phyloP scores from a whole-genome alignment of 2,113 vertebrate genomes.

The Cavia porcellus region DNA sequence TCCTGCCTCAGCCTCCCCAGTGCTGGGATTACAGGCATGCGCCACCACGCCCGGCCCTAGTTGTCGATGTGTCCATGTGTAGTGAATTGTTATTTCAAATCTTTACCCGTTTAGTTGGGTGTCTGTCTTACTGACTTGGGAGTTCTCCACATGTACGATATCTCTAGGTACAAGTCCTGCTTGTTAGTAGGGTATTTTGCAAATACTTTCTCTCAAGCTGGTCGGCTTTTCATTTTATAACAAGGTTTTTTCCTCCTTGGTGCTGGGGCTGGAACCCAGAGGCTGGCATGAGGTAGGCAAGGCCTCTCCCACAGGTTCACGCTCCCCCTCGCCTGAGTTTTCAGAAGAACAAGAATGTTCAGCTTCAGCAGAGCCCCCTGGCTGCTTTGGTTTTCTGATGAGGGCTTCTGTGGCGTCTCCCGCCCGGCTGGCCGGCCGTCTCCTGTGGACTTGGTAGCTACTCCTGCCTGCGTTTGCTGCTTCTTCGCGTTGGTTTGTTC shows the following conservation, averaged over 20 bases:
- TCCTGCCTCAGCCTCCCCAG: no score
- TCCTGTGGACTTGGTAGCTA: background rate
- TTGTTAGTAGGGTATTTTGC: background rate
- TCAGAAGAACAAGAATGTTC: background rate
- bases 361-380: background rate
- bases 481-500: rapidly evolving
- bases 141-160: background rate
- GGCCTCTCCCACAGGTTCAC: no score
- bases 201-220: background rate
- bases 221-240: background rate
- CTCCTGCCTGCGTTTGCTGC: rapidly evolving
- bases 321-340: background rate
- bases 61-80: background rate
- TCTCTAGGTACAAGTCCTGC: background rate
- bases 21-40: no score
- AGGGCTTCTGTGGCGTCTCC: background rate
- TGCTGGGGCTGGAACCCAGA: background rate
- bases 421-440: background rate
- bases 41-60: no score
- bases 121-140: background rate
- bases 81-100: background rate
- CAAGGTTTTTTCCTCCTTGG: background rate
- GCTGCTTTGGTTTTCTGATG: background rate
- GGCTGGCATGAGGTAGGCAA: background rate
- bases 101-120: background rate